phyloP scores from a whole-genome alignment of 2,888 invertebrate species.

The Habroteleia sp. region DNA sequence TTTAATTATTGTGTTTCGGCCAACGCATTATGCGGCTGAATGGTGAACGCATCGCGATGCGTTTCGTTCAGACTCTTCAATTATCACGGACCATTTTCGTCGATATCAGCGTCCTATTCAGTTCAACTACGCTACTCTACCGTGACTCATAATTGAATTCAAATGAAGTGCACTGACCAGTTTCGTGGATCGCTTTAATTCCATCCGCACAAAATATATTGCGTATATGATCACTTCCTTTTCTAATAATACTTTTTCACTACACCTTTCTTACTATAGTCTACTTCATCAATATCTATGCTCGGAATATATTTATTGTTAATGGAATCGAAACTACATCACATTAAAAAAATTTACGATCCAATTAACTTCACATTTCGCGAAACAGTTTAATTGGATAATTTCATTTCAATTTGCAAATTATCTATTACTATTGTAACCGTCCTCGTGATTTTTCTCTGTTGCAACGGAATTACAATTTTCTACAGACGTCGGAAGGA shows the following conservation, averaged over 20 bases:
- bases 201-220: conserved; percentile 11
- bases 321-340: conserved; percentile 21
- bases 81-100: conserved; percentile 36
- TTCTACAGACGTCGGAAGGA: no score
- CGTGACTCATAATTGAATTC: conserved; percentile 48
- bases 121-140: conserved; percentile 17
- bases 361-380: no score
- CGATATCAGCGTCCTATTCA: conserved; percentile 32
- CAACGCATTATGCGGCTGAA: conserved; percentile 25
- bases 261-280: conserved; percentile 16
- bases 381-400: no score
- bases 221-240: conserved; percentile 15
- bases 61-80: conserved; percentile 41
- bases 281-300: conserved; percentile 9
- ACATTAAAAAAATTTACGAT: neutral
- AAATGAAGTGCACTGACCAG: conserved; percentile 51
- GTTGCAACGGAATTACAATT: no score
- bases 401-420: no score
- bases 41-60: conserved; percentile 16
- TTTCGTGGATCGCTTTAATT: conserved; percentile 27
- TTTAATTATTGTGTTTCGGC: conserved; percentile 42
- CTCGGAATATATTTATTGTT: conserved; percentile 19
- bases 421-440: no score
- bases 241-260: conserved; percentile 34
- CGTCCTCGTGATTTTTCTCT: no score